Evolutionary conservation across 2,113 vertebrate genomes (phyloP).

Genomic region (Vulpes vulpes): DNA sequence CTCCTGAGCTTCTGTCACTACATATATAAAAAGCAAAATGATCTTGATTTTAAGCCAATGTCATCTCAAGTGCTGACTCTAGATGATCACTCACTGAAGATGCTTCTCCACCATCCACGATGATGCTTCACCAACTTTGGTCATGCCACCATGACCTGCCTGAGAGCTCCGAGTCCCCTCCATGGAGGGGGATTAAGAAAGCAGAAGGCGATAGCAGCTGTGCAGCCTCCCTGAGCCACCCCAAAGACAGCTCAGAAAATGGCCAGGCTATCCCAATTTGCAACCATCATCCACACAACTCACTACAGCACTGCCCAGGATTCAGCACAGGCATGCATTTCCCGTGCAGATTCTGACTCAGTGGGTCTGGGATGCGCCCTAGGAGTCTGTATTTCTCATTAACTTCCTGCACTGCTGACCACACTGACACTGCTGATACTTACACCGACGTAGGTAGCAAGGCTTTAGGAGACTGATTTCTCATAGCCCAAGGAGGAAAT

Average conservation of each 20-base stretch:
- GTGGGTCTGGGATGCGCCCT: neutral
- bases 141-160: neutral
- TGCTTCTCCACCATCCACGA: neutral
- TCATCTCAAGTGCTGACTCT: neutral
- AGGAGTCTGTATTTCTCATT: no score
- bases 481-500: neutral
- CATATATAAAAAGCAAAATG: neutral
- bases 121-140: neutral
- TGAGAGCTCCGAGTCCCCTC: neutral
- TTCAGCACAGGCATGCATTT: neutral
- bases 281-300: neutral
- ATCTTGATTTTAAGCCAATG: neutral
- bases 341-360: neutral
- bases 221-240: neutral
- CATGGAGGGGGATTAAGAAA: neutral
- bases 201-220: fast-evolving
- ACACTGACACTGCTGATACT: neutral
- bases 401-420: neutral
- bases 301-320: neutral
- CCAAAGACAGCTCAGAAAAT: neutral
- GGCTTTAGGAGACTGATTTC: neutral
- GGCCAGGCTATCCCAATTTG: neutral
- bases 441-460: neutral
- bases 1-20: neutral
- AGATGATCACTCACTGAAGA: neutral